phyloP scores from a whole-genome alignment of 1,140 invertebrate species.

The Drosophila repleta region DNA sequence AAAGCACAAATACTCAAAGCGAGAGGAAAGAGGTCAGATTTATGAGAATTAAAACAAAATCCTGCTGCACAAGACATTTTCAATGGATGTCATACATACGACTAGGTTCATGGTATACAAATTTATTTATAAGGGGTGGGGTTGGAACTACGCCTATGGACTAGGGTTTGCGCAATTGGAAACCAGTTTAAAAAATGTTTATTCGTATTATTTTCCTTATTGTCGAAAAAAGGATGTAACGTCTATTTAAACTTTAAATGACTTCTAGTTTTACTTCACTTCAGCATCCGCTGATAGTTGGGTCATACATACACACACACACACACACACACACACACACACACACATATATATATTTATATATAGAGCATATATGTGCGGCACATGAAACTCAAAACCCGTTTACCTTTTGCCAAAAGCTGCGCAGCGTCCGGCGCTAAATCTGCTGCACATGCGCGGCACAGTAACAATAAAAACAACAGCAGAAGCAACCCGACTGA shows the following conservation, averaged over 20 bases:
- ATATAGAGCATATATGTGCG: conserved; percentile 34
- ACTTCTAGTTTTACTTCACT: conserved; percentile 70
- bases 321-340: conserved; percentile 48
- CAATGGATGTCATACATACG: conserved; percentile 34
- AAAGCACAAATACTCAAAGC: too few species aligned
- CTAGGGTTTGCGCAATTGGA: conserved; percentile 21
- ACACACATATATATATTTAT: conserved; percentile 9
- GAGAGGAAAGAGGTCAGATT: too few species aligned
- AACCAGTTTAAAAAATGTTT: conserved; percentile 62
- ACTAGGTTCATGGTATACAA: conserved; percentile 63
- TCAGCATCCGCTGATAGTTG: conserved; percentile 71
- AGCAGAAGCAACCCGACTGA: conserved; percentile 27
- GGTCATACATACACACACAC: conserved; percentile 53
- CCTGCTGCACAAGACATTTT: conserved; percentile 38
- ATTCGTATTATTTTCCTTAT: conserved; percentile 34
- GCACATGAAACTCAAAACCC: conserved; percentile 75
- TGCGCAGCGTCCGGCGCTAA: conserved; percentile 68
- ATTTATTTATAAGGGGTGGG: conserved; percentile 54
- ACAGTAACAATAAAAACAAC: conserved; percentile 9
- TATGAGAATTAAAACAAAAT: too few species aligned
- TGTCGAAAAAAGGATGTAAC: conserved; percentile 71
- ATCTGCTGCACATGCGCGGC: conserved; percentile 70
- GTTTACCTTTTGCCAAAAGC: conserved; percentile 60
- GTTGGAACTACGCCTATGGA: conserved; percentile 16
- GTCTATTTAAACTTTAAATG: conserved; percentile 79